Percentiles rank a stretch among this genome's conserved stretches.
Conservation (phyloP, 2,888 invertebrate genomes). For the Bombylius major region DNA sequence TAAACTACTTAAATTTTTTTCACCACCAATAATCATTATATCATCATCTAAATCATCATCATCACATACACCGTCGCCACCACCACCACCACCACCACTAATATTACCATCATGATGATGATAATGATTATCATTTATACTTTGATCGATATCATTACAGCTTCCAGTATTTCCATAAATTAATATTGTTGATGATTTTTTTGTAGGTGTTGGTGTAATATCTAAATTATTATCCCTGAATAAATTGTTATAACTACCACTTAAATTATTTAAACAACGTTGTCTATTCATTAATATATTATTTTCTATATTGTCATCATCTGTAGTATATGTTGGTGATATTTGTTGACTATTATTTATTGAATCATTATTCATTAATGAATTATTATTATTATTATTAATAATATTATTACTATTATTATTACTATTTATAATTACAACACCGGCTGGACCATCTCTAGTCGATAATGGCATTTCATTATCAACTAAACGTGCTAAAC, state of each 20-base stretch:
- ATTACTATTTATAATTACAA: background rate
- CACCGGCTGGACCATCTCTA: slow-evolving; percentile 26
- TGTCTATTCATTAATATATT: slow-evolving; percentile 22
- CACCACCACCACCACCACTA: too few species aligned
- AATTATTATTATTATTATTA: background rate
- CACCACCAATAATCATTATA: too few species aligned
- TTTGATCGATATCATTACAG: too few species aligned
- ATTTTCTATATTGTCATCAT: slow-evolving; percentile 31
- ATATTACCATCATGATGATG: too few species aligned
- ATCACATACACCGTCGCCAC: too few species aligned
- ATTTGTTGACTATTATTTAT: background rate
- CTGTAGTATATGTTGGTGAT: slow-evolving; percentile 11
- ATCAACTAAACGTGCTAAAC: slow-evolving; percentile 50
- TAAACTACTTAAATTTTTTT: too few species aligned
- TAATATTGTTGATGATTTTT: background rate
- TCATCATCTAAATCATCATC: too few species aligned
- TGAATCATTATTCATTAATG: background rate
- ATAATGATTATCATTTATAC: too few species aligned
- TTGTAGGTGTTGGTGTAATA: background rate
- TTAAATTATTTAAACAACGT: slow-evolving; percentile 23
- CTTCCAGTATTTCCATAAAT: background rate
- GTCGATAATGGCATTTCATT: slow-evolving; percentile 50
- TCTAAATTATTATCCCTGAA: slow-evolving; percentile 30
- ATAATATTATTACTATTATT: background rate
- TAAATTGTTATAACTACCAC: slow-evolving; percentile 35